Evolutionary conservation across 92 coral and sea anemone genomes (phyloP).

Genomic region (Pocillopora grandis): DNA sequence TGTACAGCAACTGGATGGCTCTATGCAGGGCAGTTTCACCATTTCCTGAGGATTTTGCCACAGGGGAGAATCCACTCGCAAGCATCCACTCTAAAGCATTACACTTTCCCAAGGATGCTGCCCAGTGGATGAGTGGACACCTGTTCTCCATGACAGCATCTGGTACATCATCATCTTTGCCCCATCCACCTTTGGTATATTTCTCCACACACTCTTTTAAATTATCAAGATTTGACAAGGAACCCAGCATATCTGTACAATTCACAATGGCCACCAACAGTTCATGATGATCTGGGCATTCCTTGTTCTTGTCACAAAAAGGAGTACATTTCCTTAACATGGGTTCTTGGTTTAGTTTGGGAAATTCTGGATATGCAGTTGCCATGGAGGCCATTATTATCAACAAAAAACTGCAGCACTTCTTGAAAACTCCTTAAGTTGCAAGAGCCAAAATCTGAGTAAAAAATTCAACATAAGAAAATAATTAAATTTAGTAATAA

Average conservation of each 20-base stretch:
- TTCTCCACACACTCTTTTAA: conserved; percentile 89
- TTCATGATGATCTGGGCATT: conserved; percentile 97
- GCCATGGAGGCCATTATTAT: conserved; percentile 44
- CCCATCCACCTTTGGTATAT: conserved; percentile 90
- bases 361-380: conserved; percentile 56
- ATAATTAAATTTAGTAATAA: not conserved
- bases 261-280: conserved; percentile 88
- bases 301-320: conserved; percentile 90
- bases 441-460: not conserved
- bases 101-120: conserved; percentile 93
- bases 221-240: conserved; percentile 88
- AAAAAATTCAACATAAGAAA: not conserved
- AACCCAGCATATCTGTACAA: conserved; percentile 94
- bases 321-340: conserved; percentile 88
- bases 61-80: conserved; percentile 86
- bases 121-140: conserved; percentile 95
- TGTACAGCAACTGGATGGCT: conserved; percentile 76
- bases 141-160: conserved; percentile 85
- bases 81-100: conserved; percentile 97
- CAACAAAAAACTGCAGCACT: not conserved
- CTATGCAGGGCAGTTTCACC: conserved; percentile 96
- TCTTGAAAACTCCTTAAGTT: too few species aligned
- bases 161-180: conserved; percentile 91
- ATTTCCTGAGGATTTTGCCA: conserved; percentile 78
- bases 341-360: conserved; percentile 74